These are phyloP conservation scores for Leptogaster cylindrica DNA, from an alignment of 2,888 invertebrate species.

Conservation along the genomic window DNA sequence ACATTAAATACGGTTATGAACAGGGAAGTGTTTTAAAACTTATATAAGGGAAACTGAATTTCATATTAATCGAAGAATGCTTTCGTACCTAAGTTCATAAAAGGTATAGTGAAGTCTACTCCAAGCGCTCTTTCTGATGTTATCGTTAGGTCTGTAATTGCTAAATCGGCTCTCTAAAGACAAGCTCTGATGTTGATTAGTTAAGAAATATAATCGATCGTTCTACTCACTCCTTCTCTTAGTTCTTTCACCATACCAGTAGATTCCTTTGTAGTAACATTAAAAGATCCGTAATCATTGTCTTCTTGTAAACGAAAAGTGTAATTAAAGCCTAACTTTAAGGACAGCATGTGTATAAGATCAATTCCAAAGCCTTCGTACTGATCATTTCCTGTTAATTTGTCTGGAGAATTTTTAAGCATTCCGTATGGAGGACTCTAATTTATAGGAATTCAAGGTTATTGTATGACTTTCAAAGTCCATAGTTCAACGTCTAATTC, in stretches of 20 bases:
- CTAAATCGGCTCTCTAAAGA: slow-evolving; percentile 83
- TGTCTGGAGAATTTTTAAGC: slow-evolving; percentile 72
- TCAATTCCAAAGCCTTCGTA: slow-evolving; percentile 90
- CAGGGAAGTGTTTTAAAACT: no score
- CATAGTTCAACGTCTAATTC: slow-evolving; percentile 48
- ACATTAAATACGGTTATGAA: no score
- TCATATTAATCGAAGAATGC: no score
- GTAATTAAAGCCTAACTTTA: slow-evolving; percentile 81
- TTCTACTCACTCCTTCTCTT: slow-evolving; percentile 65
- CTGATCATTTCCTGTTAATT: slow-evolving; percentile 76
- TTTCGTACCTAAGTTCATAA: slow-evolving; percentile 90
- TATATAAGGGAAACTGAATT: no score
- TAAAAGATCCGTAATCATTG: slow-evolving; percentile 74
- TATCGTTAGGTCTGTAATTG: slow-evolving; percentile 88
- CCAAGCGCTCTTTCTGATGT: slow-evolving; percentile 86
- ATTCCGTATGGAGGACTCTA: slow-evolving; percentile 67
- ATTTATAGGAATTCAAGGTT: not conserved
- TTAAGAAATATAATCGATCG: not conserved
- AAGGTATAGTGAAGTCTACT: slow-evolving; percentile 94
- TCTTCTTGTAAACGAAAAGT: slow-evolving; percentile 79
- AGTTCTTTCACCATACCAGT: slow-evolving; percentile 88
- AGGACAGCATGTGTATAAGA: slow-evolving; percentile 79
- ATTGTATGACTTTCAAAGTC: not conserved
- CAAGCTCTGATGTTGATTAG: not conserved
- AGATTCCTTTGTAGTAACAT: slow-evolving; percentile 72